These are phyloP conservation scores for Tipula lateralis DNA, from an alignment of 2,888 invertebrate genomes.

Conservation along the genomic window DNA sequence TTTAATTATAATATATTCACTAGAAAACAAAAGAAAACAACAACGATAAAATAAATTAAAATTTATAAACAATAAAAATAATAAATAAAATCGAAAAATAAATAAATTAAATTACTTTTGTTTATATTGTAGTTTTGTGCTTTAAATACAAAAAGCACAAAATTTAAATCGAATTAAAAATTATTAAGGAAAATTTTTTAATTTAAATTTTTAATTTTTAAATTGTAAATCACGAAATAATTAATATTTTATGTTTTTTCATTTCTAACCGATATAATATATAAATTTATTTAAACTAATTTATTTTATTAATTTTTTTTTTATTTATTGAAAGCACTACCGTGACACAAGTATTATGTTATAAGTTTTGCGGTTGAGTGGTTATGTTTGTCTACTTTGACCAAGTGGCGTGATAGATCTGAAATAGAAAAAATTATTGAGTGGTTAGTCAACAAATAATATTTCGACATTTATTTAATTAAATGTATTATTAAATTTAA, in stretches of 20 bases:
- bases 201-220: background rate
- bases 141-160: background rate
- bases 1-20: background rate
- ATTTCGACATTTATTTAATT: background rate
- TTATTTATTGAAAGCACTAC: background rate
- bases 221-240: background rate
- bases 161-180: background rate
- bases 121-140: background rate
- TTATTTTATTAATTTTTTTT: background rate
- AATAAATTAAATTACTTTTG: background rate
- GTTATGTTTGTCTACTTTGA: background rate
- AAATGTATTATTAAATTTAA: background rate
- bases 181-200: background rate
- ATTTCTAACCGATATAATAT: constrained; percentile 24
- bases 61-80: background rate
- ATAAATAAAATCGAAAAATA: background rate
- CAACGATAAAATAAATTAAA: background rate
- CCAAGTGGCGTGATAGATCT: background rate
- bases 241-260: constrained; percentile 11
- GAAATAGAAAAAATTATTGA: background rate
- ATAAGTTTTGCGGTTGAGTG: background rate
- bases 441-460: background rate
- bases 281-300: background rate
- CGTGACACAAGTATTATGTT: too few relatives aligned
- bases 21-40: background rate